Conservation (phyloP, 2,797 vertebrate genomes). For the Parauchenoglanis ngamensis region DNA sequence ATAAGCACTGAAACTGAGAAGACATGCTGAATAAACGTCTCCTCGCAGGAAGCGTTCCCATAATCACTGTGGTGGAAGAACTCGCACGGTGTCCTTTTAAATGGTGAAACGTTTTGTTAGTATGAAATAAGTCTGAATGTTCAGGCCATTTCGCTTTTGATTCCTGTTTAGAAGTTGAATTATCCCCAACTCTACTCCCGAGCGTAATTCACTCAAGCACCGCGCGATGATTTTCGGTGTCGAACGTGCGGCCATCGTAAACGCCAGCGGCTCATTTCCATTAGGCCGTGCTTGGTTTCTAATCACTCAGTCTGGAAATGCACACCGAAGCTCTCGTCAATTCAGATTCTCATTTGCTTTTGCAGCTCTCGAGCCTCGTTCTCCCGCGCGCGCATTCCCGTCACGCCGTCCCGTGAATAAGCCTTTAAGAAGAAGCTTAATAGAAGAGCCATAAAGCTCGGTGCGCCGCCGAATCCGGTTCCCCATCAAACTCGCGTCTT, state of each 20-base stretch:
- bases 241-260: not conserved
- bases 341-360: slow-evolving; percentile 42
- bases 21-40: not conserved
- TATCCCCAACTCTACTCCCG: not conserved
- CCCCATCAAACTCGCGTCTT: slow-evolving; percentile 70
- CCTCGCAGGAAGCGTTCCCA: too few relatives aligned
- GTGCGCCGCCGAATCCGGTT: slow-evolving; percentile 60
- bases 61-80: too few relatives aligned
- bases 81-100: not conserved
- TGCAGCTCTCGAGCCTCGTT: slow-evolving; percentile 35
- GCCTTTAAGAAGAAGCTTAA: slow-evolving; percentile 72
- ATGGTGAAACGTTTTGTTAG: not conserved
- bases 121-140: not conserved
- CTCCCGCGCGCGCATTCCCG: slow-evolving; percentile 68
- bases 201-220: not conserved
- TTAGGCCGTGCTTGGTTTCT: not conserved
- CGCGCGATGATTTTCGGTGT: not conserved
- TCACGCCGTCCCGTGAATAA: slow-evolving; percentile 77
- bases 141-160: too few relatives aligned
- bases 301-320: not conserved
- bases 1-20: not conserved
- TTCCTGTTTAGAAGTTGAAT: not conserved
- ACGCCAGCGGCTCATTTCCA: not conserved
- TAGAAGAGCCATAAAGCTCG: slow-evolving; percentile 81
- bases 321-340: slow-evolving; percentile 16